Percentiles rank a stretch among this genome's conserved stretches.
Conservation (phyloP, 2,113 vertebrate genomes). For the Trogon surrucura region DNA sequence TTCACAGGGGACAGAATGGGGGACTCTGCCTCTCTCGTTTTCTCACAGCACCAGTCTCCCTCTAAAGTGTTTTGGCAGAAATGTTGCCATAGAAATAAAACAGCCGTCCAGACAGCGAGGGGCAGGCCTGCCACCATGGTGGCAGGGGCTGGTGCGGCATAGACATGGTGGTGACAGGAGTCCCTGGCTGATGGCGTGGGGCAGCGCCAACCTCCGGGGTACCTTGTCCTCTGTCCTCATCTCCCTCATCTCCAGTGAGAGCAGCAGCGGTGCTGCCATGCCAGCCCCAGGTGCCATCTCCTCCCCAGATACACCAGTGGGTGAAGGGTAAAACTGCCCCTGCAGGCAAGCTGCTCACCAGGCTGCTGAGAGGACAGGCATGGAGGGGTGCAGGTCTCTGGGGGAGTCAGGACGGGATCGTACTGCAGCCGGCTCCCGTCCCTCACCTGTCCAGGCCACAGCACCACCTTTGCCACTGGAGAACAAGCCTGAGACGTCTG, state of each 20-base stretch:
- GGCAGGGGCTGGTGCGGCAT: neutral
- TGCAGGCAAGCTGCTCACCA: neutral
- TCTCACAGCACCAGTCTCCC: neutral
- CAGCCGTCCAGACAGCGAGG: neutral
- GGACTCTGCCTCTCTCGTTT: neutral
- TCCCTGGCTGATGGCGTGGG: accelerated
- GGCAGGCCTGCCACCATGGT: neutral
- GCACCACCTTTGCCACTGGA: neutral
- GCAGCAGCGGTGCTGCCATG: neutral
- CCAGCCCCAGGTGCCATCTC: neutral
- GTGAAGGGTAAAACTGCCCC: neutral
- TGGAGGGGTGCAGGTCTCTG: neutral
- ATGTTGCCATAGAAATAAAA: constrained; percentile 67
- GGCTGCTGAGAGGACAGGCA: neutral
- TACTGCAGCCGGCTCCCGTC: neutral
- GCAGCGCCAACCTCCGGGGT: neutral
- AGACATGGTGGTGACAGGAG: neutral
- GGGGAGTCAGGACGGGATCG: accelerated
- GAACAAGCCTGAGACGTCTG: neutral
- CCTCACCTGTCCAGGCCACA: accelerated
- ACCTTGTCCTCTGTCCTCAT: neutral
- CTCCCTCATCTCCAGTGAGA: neutral
- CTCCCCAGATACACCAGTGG: neutral
- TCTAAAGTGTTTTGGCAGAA: constrained; percentile 7
- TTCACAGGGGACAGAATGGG: neutral